Conservation (phyloP, 2,888 invertebrate species). For the Dendrolimus houi region DNA sequence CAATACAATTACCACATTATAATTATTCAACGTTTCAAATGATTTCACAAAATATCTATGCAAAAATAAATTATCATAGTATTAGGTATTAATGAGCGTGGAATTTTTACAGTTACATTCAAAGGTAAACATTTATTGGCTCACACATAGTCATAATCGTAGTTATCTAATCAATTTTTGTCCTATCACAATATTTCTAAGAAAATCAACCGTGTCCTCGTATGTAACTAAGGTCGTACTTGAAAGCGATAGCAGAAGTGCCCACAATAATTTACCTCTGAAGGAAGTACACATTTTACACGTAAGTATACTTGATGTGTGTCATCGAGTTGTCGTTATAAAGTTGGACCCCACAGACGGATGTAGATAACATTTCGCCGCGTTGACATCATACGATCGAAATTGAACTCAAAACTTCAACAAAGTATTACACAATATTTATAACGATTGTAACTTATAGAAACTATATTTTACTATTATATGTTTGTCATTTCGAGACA, state of each 20-base stretch:
- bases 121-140: background rate
- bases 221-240: background rate
- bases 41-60: too few species aligned
- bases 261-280: background rate
- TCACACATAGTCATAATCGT: too few species aligned
- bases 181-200: background rate
- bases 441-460: too few species aligned
- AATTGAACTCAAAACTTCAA: slow-evolving; percentile 13
- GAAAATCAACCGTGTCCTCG: background rate
- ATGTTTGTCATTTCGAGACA: too few species aligned
- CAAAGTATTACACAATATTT: background rate
- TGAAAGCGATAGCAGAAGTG: background rate
- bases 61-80: too few species aligned
- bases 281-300: slow-evolving; percentile 6
- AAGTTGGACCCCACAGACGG: slow-evolving; percentile 42
- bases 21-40: too few species aligned
- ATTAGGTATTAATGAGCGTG: too few species aligned
- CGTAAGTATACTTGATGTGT: slow-evolving; percentile 10
- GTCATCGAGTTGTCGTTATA: slow-evolving; percentile 16
- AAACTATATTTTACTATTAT: too few species aligned
- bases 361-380: slow-evolving; percentile 60
- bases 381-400: slow-evolving; percentile 49
- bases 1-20: too few species aligned
- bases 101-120: too few species aligned
- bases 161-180: background rate